Conservation (phyloP, 2,797 vertebrate genomes). For the Remorina albescens region DNA sequence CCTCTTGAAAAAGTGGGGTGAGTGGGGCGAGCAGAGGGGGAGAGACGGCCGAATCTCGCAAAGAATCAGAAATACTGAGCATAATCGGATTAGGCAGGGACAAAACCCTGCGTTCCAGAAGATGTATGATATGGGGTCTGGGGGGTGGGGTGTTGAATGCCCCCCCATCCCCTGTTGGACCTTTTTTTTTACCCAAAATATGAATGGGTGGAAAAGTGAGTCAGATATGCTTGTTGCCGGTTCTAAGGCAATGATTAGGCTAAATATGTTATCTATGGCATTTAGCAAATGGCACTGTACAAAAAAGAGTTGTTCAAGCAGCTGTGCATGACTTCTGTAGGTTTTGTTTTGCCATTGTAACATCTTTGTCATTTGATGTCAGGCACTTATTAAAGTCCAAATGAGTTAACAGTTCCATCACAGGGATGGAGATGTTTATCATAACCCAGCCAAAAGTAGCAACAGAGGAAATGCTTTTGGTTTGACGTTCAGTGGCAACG, state of each 20-base stretch:
- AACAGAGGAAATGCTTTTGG: conserved; percentile 53
- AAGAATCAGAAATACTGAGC: conserved; percentile 56
- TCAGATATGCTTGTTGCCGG: conserved; percentile 22
- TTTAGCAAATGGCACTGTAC: conserved; percentile 31
- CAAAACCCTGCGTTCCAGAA: conserved; percentile 49
- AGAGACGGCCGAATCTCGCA: conserved; percentile 36
- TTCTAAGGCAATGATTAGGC: conserved; percentile 7
- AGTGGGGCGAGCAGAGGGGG: conserved; percentile 23
- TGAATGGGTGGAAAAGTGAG: conserved; percentile 30
- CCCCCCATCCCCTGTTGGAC: conserved; percentile 34
- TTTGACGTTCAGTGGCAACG: conserved; percentile 45
- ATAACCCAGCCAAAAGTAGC: conserved; percentile 47
- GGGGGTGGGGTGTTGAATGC: conserved; percentile 10
- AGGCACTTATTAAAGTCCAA: conserved; percentile 48
- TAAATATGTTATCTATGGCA: conserved; percentile 24
- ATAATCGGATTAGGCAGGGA: conserved; percentile 72
- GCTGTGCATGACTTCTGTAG: conserved; percentile 29
- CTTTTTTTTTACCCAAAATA: conserved; percentile 4
- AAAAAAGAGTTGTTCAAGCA: conserved; percentile 47
- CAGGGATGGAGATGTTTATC: conserved; percentile 56
- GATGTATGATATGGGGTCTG: conserved; percentile 36
- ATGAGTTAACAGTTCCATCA: conserved; percentile 50
- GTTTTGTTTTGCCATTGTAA: conserved; percentile 20
- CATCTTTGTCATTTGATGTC: conserved; percentile 41
- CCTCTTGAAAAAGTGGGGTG: conserved; percentile 46